Evolutionary conservation across 2,797 vertebrate genomes (phyloP), one percentile per base, ranked within the genome.

Genomic region (Pangasius mekongensis): DNA sequence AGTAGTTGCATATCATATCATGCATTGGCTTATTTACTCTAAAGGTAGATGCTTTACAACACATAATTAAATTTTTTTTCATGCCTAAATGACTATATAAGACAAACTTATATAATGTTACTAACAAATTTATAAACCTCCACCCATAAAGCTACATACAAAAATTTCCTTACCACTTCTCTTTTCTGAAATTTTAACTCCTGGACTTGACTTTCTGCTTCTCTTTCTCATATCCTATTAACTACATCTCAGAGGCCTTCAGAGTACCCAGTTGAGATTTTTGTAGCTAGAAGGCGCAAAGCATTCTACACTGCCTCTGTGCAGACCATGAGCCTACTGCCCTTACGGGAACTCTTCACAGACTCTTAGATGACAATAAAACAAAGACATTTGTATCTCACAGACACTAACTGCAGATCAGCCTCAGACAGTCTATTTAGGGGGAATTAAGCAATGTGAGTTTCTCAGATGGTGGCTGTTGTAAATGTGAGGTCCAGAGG

Each of bases 151-250:
- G 16, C 14, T 54, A 9, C 16, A 56, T 20, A 22, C 16, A 78
- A 20, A 77, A 4, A 81, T 1, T 36, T 9, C 77, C 39, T 83
- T 0, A 82, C 24, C 5, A 13, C 67, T 76, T 86, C 18, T 0
- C 11, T 77, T 90, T 81, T 81, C 6, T 30, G 49, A 3, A 56
- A 56, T 20, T 33, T 20, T 39, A 24, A 39, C 33, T 39, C 10
- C 8, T 30, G 18, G 30, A 43, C 33, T 9, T 74, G 0, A 27
- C 27, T 47, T 22, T 58, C 49, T 85, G 60, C 66, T 87, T 54
- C 30, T 86, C 36, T 56, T 88, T 56, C 74, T 83, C 62, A 56
- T 66, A 86, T 89, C 83, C 83, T 64, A 39, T 77, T 3, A 89
- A 83, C 22, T n/a, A 73, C 0, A 14, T 60, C 52, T n/a, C 66